phyloP scores from a whole-genome alignment of 2,888 invertebrate species.

The Pandemis corylana region DNA sequence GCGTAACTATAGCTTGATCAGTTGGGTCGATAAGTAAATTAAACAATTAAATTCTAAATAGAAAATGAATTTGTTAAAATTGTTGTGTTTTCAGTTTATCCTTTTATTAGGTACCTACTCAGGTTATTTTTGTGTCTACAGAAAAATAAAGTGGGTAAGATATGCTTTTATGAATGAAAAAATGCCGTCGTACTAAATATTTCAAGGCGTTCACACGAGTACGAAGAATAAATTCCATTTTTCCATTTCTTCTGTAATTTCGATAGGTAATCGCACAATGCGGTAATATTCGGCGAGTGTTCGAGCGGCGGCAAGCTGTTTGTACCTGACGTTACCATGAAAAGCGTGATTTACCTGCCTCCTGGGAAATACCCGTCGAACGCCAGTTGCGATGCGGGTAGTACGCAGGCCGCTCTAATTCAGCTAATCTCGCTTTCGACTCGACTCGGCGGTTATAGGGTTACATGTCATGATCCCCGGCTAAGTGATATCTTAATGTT shows the following conservation, averaged over 20 bases:
- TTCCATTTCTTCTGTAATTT: conserved; percentile 33
- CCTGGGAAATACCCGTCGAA: conserved; percentile 74
- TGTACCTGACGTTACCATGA: conserved; percentile 66
- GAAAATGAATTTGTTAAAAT: background rate
- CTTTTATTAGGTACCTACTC: no score
- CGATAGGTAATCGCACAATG: conserved; percentile 40
- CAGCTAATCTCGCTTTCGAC: conserved; percentile 65
- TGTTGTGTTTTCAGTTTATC: background rate
- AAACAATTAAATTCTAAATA: background rate
- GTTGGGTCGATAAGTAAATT: conserved; percentile 21
- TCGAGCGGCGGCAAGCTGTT: conserved; percentile 50
- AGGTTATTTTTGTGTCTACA: no score
- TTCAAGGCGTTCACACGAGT: background rate
- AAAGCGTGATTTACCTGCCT: conserved; percentile 78
- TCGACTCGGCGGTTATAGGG: conserved; percentile 39
- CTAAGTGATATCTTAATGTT: conserved; percentile 45
- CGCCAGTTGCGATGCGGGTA: conserved; percentile 70
- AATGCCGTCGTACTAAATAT: background rate
- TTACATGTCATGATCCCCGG: conserved; percentile 43
- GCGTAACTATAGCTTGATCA: background rate
- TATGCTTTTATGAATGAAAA: background rate
- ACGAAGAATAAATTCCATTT: conserved; percentile 39
- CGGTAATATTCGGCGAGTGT: conserved; percentile 48
- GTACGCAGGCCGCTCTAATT: conserved; percentile 63
- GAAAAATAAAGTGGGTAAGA: background rate